Base-by-base conservation (phyloP, 2,888 invertebrate genomes). In the Melieria omissa region DNA sequence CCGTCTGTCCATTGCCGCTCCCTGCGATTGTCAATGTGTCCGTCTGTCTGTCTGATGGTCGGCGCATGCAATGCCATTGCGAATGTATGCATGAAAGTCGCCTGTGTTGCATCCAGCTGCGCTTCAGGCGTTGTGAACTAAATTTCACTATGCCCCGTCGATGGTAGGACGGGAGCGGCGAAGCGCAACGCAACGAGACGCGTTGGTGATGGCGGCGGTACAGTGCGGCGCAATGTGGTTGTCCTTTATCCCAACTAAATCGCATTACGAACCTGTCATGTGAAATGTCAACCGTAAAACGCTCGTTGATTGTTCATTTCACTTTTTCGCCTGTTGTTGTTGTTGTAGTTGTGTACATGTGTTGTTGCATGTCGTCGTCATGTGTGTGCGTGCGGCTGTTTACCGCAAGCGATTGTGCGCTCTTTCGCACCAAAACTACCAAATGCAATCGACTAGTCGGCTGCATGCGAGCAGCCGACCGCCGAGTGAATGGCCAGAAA, bases 251-350 rank as follows among this genome's bases (percentile, higher is more conserved):
- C 76, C 81, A 77, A 74, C 78, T 83, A 82, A 83, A 83, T 84
- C 84, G 81, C 81, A 81, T 84, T 84, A 82, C 82, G 77, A 81
- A 81, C 81, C 83, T 84, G 82, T 83, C 83, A 83, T 81, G 82
- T 81, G 83, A 81, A 83, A 81, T 83, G 82, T 83, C 83, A 83
- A 82, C 82, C 81, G 82, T 82, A 80, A 80, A 83, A 80, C 82
- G 82, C 79, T 80, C 79, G 82, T 78, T 83, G 83, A 83, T 82
- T 83, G 83, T 83, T 83, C 81, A 80, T 81, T 83, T 83, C 81
- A 81, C 81, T 80, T 82, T 82, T 81, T 68, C 71, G 42, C 65
- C 55, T 54, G 45, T 71, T 70, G 57, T 57, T 62, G n/a, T 70
- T 47, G 16, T 16, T 4, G 41, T 42, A 52, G 12, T 8, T 55